Evolutionary conservation across 1,140 invertebrate genomes (phyloP).

Genomic region (Armadillidium nasatum): DNA sequence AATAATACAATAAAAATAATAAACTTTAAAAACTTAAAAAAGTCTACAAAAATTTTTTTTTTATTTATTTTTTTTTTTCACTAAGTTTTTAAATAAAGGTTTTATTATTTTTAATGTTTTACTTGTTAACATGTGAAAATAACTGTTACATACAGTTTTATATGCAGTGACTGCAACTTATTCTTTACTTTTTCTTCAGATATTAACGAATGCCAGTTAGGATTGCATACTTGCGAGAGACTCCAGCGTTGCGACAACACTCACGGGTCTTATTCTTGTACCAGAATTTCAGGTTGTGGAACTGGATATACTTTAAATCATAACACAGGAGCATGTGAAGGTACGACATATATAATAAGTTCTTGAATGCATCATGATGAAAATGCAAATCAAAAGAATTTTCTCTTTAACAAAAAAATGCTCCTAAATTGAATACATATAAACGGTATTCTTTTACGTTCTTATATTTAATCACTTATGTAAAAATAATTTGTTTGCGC

Average conservation of each 20-base stretch:
- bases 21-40: no score
- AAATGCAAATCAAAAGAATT: background rate
- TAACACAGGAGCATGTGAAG: constrained; percentile 77
- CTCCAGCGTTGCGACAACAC: constrained; percentile 85
- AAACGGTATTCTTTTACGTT: background rate
- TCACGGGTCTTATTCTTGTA: constrained; percentile 77
- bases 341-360: constrained; percentile 52
- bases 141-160: no score
- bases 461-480: background rate
- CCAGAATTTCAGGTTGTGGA: constrained; percentile 79
- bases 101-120: no score
- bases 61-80: no score
- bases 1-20: no score
- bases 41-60: no score
- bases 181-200: constrained; percentile 52
- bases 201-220: constrained; percentile 62
- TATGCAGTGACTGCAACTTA: no score
- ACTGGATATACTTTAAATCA: constrained; percentile 93
- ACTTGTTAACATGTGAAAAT: no score
- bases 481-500: no score
- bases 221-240: constrained; percentile 56
- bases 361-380: background rate
- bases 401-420: background rate
- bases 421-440: background rate
- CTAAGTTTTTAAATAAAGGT: no score